A percentile compares a stretch with the other conserved stretches of the same genome.
Conservation (phyloP, 2,113 vertebrate genomes). For the Amazona vittata region DNA sequence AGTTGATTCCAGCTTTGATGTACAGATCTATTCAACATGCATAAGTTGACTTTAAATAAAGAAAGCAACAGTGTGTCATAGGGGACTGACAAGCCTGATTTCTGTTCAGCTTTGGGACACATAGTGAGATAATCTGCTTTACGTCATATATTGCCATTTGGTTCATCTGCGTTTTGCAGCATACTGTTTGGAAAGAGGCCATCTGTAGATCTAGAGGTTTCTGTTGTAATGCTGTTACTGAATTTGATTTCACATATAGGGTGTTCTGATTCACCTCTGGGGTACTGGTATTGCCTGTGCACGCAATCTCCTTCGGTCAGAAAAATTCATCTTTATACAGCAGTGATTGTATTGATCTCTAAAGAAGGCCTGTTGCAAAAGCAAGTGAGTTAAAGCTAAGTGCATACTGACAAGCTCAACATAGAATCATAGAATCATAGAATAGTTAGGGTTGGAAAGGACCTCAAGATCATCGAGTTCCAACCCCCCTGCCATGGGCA, state of each 20-base stretch:
- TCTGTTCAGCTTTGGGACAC: background rate
- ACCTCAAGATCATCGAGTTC: too few relatives aligned
- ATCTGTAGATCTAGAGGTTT: conserved; percentile 42
- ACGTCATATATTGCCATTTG: background rate
- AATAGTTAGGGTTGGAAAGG: too few relatives aligned
- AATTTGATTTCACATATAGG: conserved; percentile 49
- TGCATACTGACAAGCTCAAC: background rate
- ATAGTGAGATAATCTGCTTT: background rate
- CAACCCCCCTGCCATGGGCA: too few relatives aligned
- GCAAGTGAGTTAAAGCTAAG: conserved; percentile 52
- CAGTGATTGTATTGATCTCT: background rate
- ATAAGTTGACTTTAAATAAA: conserved; percentile 44
- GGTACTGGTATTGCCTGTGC: conserved; percentile 54
- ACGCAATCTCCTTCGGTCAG: conserved; percentile 54
- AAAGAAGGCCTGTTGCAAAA: conserved; percentile 26
- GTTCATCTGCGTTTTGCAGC: conserved; percentile 18
- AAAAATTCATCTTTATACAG: conserved; percentile 64
- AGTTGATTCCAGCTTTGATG: conserved; percentile 18
- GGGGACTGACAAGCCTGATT: background rate
- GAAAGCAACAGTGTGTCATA: background rate
- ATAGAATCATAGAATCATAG: too few relatives aligned
- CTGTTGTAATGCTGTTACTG: conserved; percentile 36
- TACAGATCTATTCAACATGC: conserved; percentile 17
- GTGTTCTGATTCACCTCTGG: conserved; percentile 40
- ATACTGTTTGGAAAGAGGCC: conserved; percentile 31